Percentiles rank a stretch among this genome's conserved stretches.
phyloP scores from a whole-genome alignment of 2,888 invertebrate genomes.

The Mystacides longicornis region DNA sequence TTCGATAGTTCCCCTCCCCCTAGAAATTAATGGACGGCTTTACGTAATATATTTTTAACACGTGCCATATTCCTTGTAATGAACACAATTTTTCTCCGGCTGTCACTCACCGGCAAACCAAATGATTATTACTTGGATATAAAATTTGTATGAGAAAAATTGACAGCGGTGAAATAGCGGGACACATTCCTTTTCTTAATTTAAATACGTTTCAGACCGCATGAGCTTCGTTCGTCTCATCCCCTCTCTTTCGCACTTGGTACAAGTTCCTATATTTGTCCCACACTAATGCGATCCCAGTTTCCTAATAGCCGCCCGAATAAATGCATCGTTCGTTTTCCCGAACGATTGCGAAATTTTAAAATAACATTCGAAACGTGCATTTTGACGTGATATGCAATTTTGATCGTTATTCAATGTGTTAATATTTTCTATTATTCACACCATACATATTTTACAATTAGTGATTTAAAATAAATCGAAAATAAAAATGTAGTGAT shows the following conservation, averaged over 20 bases:
- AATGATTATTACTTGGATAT: too few species aligned
- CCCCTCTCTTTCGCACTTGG: conserved; percentile 15
- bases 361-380: conserved; percentile 11
- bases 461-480: background rate
- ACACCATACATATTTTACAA: background rate
- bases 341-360: conserved; percentile 6
- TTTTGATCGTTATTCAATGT: background rate
- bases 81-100: background rate
- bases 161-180: background rate
- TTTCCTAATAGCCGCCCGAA: conserved; percentile 16
- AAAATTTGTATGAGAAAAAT: background rate
- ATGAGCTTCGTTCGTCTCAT: conserved; percentile 2
- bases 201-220: background rate
- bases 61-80: background rate
- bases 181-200: background rate
- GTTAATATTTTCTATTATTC: background rate
- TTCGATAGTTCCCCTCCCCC: too few species aligned
- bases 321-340: conserved; percentile 6
- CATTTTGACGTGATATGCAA: conserved; percentile 4
- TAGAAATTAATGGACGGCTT: background rate
- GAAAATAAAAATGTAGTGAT: background rate
- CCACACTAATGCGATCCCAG: conserved; percentile 33
- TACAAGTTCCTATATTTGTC: conserved; percentile 12
- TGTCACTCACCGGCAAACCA: too few species aligned
- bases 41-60: background rate